phyloP scores from a whole-genome alignment of 2,888 invertebrate species.

The Helleia helle region DNA sequence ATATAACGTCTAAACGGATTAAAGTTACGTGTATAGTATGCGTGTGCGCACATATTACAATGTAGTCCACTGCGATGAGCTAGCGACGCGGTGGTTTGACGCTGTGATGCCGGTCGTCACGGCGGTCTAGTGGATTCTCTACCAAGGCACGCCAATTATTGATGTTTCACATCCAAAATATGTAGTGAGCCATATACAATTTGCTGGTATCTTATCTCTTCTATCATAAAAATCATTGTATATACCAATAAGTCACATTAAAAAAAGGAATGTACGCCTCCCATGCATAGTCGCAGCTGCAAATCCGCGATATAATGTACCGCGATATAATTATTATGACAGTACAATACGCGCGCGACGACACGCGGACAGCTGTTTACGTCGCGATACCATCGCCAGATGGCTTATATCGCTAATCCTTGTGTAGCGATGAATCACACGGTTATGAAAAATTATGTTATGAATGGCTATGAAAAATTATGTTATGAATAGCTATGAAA shows the following conservation, averaged over 20 bases:
- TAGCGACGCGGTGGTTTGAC: too few species aligned
- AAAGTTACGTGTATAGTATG: too few species aligned
- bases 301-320: constrained; percentile 23
- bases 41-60: too few species aligned
- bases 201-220: not conserved
- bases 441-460: not conserved
- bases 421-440: too few species aligned
- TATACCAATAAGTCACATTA: not conserved
- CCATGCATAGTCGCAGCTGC: constrained; percentile 34
- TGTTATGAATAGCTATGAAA: not conserved
- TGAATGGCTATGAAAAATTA: not conserved
- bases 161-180: too few species aligned
- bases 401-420: too few species aligned
- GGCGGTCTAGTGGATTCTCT: too few species aligned
- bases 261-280: not conserved
- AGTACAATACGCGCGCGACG: constrained; percentile 47
- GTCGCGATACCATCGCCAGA: constrained; percentile 3
- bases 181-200: too few species aligned
- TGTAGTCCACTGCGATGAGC: too few species aligned
- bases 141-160: too few species aligned
- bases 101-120: too few species aligned
- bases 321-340: constrained; percentile 48
- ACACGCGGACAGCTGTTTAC: constrained; percentile 40
- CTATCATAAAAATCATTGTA: not conserved
- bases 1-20: too few species aligned